Percentiles rank a stretch among this genome's conserved stretches.
These are phyloP conservation scores for Dasysyrphus tricinctus DNA, from an alignment of 2,888 invertebrate genomes.

Conservation along the genomic window DNA sequence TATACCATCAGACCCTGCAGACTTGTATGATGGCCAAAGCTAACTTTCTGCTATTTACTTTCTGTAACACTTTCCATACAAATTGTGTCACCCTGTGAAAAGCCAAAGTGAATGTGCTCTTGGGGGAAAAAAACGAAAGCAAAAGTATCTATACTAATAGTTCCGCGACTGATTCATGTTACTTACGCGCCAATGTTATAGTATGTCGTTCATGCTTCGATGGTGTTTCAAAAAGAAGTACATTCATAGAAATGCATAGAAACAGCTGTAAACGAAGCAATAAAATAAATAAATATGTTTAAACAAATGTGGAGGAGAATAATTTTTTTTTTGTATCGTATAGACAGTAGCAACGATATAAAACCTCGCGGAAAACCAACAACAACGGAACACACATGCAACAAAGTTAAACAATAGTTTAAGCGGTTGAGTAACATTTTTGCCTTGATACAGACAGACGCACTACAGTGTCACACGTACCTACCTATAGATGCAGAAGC, in stretches of 20 bases:
- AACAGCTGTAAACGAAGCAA: conserved; percentile 14
- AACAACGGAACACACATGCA: conserved; percentile 7
- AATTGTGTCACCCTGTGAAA: conserved; percentile 7
- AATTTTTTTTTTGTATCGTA: neutral
- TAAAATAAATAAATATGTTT: conserved; percentile 32
- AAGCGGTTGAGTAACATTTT: conserved; percentile 37
- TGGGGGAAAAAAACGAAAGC: conserved; percentile 48
- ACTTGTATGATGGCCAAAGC: no score
- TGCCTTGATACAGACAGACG: conserved; percentile 13
- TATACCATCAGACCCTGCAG: no score
- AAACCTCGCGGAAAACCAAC: neutral
- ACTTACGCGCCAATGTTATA: conserved; percentile 24
- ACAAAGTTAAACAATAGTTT: conserved; percentile 59
- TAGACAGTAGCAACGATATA: conserved; percentile 11
- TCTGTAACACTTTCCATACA: neutral
- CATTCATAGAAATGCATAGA: conserved; percentile 18
- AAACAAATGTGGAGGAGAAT: conserved; percentile 22
- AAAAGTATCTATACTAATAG: conserved; percentile 59
- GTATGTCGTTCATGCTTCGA: conserved; percentile 20
- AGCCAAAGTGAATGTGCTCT: conserved; percentile 49
- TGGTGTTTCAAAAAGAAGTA: neutral
- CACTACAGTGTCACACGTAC: neutral
- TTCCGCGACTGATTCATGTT: conserved; percentile 58
- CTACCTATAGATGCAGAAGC: neutral
- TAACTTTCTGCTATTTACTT: no score